Evolutionary conservation across 2,113 vertebrate genomes (phyloP), one percentile per base, ranked within the genome.

Genomic region (Chaenogobius annularis): DNA sequence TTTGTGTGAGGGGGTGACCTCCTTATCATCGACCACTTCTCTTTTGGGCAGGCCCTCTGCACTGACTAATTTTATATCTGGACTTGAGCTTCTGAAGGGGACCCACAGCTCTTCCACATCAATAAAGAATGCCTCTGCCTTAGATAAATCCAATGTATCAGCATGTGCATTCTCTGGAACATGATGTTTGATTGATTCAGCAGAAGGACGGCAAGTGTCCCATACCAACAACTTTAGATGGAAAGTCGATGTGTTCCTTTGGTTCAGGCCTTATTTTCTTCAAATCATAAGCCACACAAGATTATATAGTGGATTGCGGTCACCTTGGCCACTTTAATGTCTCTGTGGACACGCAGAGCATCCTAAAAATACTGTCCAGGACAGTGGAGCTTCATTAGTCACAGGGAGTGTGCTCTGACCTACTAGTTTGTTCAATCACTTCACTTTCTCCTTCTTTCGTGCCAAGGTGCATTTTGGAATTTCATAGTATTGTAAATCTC

Each of bases 321-420:
- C 92, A 92, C 90, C 88, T 92, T 90, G 83, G 81, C 81, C 15
- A 80, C 78, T 71, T 59, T 19, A 11, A 5, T 70, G 75, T 87
- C 89, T 88, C 90, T 20, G 83, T 35, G 85, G 91, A 92, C 85
- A 80, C 70, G 62, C 74, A 66, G 77, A 82, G 83, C 83, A 73
- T 86, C 88, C 93, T 92, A 93, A 93, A 93, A 92, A 93, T 92
- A 92, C 85, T 72, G 84, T 72, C 74, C 86, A 69, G 88, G 80
- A 83, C 79, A 63, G 75, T 61, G 65, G 77, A 84, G 78, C 74
- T 86, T 90, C 85, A 92, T 92, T 88, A 81, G 79, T 91, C 89
- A 92, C 85, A 50, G 86, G 85, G 86, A 77, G 70, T 85, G 74
- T 78, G 79, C 58, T 70, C 81, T 82, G 86, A 87, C 85, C 84